Percentiles rank a stretch among this genome's conserved stretches.
phyloP scores from a whole-genome alignment of 2,113 vertebrate species.

The Petrocephalus zakoni region DNA sequence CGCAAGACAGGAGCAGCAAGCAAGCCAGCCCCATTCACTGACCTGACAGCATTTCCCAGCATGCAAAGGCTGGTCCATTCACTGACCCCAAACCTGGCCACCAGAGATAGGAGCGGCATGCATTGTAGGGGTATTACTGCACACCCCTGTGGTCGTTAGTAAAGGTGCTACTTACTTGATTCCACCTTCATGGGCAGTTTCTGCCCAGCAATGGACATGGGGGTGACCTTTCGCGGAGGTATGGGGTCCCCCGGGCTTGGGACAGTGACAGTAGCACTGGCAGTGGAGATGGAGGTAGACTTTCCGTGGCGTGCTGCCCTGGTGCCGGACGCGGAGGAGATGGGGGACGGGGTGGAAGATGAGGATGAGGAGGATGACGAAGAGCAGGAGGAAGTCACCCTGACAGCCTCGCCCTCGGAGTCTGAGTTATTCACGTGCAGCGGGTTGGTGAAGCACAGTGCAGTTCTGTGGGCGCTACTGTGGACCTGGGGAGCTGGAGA shows the following conservation, averaged over 20 bases:
- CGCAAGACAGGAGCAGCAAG: neutral
- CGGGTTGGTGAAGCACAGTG: constrained; percentile 92
- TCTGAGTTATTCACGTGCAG: constrained; percentile 90
- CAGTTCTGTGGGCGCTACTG: constrained; percentile 54
- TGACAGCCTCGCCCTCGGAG: constrained; percentile 71
- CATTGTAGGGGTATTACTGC: neutral
- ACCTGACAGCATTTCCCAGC: constrained; percentile 7
- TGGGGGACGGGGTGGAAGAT: neutral
- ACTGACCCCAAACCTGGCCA: neutral
- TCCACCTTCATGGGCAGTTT: constrained; percentile 48
- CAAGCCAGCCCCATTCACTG: neutral
- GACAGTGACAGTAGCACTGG: constrained; percentile 73
- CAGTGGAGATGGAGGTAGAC: constrained; percentile 67
- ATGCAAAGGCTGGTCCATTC: neutral
- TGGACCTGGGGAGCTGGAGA: neutral
- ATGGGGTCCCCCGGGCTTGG: constrained; percentile 58
- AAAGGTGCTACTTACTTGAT: constrained; percentile 69
- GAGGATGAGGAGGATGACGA: constrained; percentile 16
- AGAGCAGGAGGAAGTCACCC: constrained; percentile 33
- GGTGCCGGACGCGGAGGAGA: constrained; percentile 35
- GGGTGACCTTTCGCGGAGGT: constrained; percentile 73
- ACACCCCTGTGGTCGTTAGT: neutral
- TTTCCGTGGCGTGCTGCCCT: constrained; percentile 41
- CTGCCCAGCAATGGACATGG: constrained; percentile 85
- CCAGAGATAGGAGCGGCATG: neutral